Percentiles rank a stretch among this genome's conserved stretches.
These are phyloP conservation scores for Bos javanicus DNA, from an alignment of 2,113 vertebrate genomes.

Conservation along the genomic window DNA sequence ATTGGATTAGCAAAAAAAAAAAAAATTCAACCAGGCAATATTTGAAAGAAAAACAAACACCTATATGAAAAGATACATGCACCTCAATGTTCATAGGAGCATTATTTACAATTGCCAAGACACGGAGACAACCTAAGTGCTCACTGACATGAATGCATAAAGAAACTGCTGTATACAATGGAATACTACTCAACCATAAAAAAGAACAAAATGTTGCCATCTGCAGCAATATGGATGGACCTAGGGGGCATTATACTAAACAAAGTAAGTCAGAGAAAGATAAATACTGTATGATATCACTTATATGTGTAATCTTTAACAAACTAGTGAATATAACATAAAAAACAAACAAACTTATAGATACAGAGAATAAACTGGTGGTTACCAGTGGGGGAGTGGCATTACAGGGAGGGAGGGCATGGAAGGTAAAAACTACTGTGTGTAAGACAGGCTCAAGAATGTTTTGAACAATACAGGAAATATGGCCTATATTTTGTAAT, in stretches of 20 bases:
- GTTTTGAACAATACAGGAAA: neutral
- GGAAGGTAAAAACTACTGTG: neutral
- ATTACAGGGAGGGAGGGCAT: neutral
- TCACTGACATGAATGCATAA: neutral
- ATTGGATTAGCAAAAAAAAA: neutral
- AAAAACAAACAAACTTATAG: neutral
- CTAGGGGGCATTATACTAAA: neutral
- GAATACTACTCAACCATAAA: neutral
- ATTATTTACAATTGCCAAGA: neutral
- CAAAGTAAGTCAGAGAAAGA: neutral
- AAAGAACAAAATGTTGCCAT: neutral
- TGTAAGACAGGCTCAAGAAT: neutral
- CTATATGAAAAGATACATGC: neutral
- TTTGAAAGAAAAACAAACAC: neutral
- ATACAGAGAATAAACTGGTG: neutral
- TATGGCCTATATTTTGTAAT: neutral
- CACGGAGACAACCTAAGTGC: neutral
- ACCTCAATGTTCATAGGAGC: neutral
- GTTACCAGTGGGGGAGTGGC: no score
- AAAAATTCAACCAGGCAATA: neutral
- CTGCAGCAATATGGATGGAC: neutral
- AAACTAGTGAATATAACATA: neutral
- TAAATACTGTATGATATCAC: neutral
- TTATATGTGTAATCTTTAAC: neutral
- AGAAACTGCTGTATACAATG: neutral